phyloP scores from a whole-genome alignment of 2,113 vertebrate species.

The Cynopterus brachyotis region DNA sequence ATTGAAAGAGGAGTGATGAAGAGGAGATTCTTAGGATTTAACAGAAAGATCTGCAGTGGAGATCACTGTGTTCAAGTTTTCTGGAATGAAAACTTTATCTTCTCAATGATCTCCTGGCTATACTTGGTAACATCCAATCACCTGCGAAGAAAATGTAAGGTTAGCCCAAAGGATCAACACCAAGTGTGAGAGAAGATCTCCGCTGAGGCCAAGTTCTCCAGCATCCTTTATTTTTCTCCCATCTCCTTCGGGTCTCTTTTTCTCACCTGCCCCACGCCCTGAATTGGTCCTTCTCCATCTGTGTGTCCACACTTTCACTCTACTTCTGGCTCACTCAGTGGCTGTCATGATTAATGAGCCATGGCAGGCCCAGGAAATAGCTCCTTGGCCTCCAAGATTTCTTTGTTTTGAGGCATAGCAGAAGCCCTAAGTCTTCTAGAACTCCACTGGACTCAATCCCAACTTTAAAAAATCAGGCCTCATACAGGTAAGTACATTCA shows the following conservation, averaged over 20 bases:
- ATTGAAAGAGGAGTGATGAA: background rate
- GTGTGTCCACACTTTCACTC: fast-evolving
- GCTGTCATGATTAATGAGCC: background rate
- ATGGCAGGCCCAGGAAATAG: background rate
- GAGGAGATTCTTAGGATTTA: background rate
- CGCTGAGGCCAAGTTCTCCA: background rate
- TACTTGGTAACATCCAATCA: background rate
- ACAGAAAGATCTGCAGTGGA: background rate
- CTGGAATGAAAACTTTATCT: constrained; percentile 2
- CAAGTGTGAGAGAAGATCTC: background rate
- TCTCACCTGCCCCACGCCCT: fast-evolving
- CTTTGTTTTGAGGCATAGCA: background rate
- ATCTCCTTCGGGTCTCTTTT: background rate
- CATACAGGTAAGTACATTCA: background rate
- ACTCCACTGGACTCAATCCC: background rate
- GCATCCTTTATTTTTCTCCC: background rate
- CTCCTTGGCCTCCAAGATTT: background rate
- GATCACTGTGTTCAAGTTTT: background rate
- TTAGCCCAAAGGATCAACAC: background rate
- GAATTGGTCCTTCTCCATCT: background rate
- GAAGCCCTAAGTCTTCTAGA: background rate
- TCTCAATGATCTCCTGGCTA: background rate
- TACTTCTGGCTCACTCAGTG: background rate
- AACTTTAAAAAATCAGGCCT: background rate
- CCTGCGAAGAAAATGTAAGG: background rate